Base-by-base conservation (phyloP, 37 sponge, comb jelly and placozoan species). In the Oopsacas minuta region DNA sequence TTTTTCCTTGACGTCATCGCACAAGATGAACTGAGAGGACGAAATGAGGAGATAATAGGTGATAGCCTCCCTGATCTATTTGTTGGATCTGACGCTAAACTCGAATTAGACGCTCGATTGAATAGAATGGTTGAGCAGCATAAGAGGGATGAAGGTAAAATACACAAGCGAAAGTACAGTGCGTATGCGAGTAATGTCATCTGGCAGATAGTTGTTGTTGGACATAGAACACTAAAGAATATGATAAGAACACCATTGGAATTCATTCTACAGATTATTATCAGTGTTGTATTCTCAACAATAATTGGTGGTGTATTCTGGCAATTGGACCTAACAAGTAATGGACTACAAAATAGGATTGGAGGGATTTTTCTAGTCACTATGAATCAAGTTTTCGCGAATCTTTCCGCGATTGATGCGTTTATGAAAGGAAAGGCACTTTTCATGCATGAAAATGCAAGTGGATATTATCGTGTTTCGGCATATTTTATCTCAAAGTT, bases 391-490 rank as follows among this genome's bases (percentile, higher is more conserved):
- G 87, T 90, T 38, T 94, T 94, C 82, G 82, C 83, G 0, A 94
- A 91, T 81, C 34, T 94, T 23, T 88, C 90, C 15, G 94, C 92
- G 28, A 81, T 91, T 20, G 90, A 94, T 30, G 61, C 91, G 35
- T 94, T 94, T 84, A 89, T 94, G 35, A 83, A 84, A 39, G 81
- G 88, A 37, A 88, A 82, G 81, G 85, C 87, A 37, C 25, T 87
- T 17, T 94, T 94, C 84, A 90, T 90, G 92, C 94, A 94, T 83
- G 92, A 94, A 61, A 91, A 88, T 84, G 86, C 86, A 39, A 91
- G 92, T 83, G 94, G 94, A 0, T 93, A 83, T 52, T 93, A 93
- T 52, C 81, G 94, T 85, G 94, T 93, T 37, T 93, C 94, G 30
- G 84, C 87, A 38, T 94, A 83, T 84, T 94, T 94, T 82, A 5